phyloP scores from a whole-genome alignment of 2,888 invertebrate species.

The Chaetogeoica ovagalla region DNA sequence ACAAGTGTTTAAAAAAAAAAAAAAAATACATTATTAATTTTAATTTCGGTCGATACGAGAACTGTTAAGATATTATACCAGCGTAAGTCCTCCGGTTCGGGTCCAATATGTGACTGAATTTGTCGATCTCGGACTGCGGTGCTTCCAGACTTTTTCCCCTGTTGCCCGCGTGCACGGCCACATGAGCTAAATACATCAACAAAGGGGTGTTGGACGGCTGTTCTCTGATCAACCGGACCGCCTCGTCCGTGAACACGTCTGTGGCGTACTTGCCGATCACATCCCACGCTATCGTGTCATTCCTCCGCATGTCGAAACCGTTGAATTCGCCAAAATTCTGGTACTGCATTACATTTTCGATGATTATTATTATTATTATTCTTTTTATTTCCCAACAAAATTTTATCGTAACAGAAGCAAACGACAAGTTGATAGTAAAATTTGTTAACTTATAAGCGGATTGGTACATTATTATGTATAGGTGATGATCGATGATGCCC shows the following conservation, averaged over 20 bases:
- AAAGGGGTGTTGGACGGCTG: slow-evolving; percentile 60
- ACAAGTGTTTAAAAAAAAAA: too few species aligned
- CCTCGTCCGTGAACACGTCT: slow-evolving; percentile 62
- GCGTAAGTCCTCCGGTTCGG: slow-evolving; percentile 72
- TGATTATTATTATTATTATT: neutral
- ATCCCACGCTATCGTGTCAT: slow-evolving; percentile 59
- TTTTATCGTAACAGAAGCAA: neutral
- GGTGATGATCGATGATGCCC: too few species aligned
- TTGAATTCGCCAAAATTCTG: slow-evolving; percentile 56
- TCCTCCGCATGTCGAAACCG: slow-evolving; percentile 61
- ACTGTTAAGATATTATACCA: slow-evolving; percentile 62
- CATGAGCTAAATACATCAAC: slow-evolving; percentile 64
- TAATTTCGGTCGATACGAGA: too few species aligned
- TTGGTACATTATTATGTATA: too few species aligned
- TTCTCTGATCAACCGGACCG: slow-evolving; percentile 60
- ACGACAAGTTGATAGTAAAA: too few species aligned
- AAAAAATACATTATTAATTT: too few species aligned
- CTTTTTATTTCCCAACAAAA: neutral
- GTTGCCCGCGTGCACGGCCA: slow-evolving; percentile 64
- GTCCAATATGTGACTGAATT: slow-evolving; percentile 72
- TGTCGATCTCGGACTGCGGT: slow-evolving; percentile 69
- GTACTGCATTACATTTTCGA: slow-evolving; percentile 55
- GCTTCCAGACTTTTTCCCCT: slow-evolving; percentile 59
- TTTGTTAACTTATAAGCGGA: too few species aligned
- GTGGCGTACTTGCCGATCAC: slow-evolving; percentile 61